Evolutionary conservation across 2,797 vertebrate species (phyloP).

Genomic region (Tenualosa ilisha): DNA sequence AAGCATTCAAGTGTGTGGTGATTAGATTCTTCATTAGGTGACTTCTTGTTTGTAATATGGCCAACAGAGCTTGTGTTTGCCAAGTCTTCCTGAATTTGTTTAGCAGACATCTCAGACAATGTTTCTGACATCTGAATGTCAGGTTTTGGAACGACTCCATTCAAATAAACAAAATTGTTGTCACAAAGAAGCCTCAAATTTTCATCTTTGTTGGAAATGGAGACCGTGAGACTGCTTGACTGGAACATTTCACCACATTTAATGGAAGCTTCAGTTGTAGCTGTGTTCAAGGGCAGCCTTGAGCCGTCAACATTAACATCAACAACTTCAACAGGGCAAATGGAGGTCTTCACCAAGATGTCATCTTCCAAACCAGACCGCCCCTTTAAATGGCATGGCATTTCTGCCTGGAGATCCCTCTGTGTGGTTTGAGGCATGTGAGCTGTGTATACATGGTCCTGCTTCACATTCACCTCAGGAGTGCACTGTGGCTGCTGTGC

Average conservation of each 20-base stretch:
- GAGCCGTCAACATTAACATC: not conserved
- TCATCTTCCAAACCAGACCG: not conserved
- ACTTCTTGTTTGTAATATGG: not conserved
- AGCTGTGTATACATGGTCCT: not conserved
- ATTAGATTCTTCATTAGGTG: not conserved
- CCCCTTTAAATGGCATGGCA: not conserved
- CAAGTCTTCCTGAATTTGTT: not conserved
- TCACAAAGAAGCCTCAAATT: not conserved
- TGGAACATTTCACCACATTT: not conserved
- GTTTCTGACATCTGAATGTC: not conserved
- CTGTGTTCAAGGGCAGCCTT: not conserved
- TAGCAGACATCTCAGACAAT: not conserved
- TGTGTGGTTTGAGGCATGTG: not conserved
- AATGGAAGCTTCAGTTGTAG: not conserved
- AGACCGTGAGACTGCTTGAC: not conserved
- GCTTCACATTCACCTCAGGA: not conserved
- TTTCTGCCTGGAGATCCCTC: not conserved
- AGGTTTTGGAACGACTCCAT: not conserved
- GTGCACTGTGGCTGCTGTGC: not conserved
- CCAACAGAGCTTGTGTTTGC: not conserved
- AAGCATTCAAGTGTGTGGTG: not conserved
- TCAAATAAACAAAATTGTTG: not conserved
- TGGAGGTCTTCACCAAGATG: not conserved
- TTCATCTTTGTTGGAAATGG: not conserved
- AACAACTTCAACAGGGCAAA: slow-evolving; percentile 2